Percentiles rank a stretch among this genome's conserved stretches.
phyloP scores from a whole-genome alignment of 2,797 vertebrate genomes.

The Momotus momota region DNA sequence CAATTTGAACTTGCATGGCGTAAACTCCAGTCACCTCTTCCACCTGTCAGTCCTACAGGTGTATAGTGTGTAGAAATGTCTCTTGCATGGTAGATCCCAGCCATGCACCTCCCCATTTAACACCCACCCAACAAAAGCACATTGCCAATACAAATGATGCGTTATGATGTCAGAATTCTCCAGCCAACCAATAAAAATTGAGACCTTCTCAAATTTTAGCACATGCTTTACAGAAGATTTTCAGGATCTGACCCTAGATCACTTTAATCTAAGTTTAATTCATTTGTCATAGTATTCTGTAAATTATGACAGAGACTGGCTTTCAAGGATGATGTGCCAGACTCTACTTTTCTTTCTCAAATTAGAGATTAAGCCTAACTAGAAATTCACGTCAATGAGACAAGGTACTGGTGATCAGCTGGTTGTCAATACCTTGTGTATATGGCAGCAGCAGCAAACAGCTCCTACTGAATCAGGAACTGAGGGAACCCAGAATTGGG shows the following conservation, averaged over 20 bases:
- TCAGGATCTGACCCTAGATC: not conserved
- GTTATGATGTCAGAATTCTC: not conserved
- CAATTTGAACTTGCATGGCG: not conserved
- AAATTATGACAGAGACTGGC: not conserved
- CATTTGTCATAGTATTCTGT: not conserved
- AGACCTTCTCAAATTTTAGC: not conserved
- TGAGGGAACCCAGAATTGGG: not conserved
- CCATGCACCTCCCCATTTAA: not conserved
- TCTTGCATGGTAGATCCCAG: not conserved
- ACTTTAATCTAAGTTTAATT: not conserved
- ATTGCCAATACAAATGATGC: not conserved
- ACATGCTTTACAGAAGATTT: not conserved
- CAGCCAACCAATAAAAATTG: not conserved
- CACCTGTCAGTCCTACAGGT: not conserved
- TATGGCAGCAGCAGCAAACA: not conserved
- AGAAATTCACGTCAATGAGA: not conserved
- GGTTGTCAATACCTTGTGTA: not conserved
- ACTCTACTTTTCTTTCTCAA: not conserved
- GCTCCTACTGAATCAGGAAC: not conserved
- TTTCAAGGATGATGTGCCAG: not conserved
- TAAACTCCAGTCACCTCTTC: not conserved
- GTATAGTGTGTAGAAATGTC: not conserved
- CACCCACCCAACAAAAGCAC: not conserved
- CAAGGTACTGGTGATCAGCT: not conserved
- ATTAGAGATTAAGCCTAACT: not conserved